Base-by-base conservation (phyloP, 1,140 invertebrate species). In the Scaptomyza pallida region DNA sequence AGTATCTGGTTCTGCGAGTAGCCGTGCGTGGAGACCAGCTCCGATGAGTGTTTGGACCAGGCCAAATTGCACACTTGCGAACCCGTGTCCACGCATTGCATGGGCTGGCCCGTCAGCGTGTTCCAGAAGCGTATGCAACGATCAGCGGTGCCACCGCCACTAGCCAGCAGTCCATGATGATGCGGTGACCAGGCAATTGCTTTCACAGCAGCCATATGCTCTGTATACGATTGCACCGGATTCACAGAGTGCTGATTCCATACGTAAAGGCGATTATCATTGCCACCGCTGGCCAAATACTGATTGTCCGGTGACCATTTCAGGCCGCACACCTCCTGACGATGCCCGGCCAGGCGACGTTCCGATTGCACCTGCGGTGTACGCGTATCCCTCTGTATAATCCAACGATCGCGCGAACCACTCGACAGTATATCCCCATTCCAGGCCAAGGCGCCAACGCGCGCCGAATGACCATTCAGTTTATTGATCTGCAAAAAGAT, bases 251-350 rank as follows among this genome's bases (percentile, higher is more conserved):
- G 97, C 92, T 93, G 93, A 91, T 98, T 99, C 99, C 99, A 99
- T 1, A 99, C 98, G 92, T 98, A 98, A 4, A 99, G 92, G 73
- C 98, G 96, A 93, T 99, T 99, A 92, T 99, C 99, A 92, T 99
- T 99, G 26, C 99, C 99, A 41, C 99, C 99, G 5, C 98, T 99
- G 1, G 99, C 99, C 26, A 99, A 92, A 91, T 98, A 98, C 91
- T 99, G 98, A 83, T 98, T 98, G 92, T 99, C 99, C 0, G 99
- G 99, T 10, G 99, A 99, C 99, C 99, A 99, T 92, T 99, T 99
- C 2, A 99, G 92, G 0, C 99, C 99, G 93, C 99, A 99, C 9
- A 98, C 98, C 93, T 99, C 99, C 93, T 99, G 99, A 54, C 98
- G 93, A 92, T 99, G 99, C 0, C 98, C 97, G 12, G 95, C 95